These are phyloP conservation scores for Ormyrus rosae DNA, from an alignment of 2,888 invertebrate genomes.

Conservation along the genomic window DNA sequence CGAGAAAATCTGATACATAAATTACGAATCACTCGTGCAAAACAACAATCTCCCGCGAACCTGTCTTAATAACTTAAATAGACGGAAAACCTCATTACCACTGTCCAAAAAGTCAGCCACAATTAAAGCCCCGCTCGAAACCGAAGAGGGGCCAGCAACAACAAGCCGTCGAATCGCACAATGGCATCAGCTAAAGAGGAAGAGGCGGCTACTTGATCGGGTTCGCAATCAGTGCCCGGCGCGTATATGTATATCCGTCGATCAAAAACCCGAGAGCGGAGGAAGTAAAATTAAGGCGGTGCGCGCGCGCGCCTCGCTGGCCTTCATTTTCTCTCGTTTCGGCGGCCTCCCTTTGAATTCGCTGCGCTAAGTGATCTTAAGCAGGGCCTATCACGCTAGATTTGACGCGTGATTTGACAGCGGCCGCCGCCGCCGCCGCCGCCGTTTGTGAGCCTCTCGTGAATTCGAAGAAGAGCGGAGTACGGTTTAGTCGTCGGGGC, in stretches of 20 bases:
- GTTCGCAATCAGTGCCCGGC: no score
- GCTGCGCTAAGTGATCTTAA: constrained; percentile 36
- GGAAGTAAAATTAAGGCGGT: constrained; percentile 43
- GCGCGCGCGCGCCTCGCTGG: not conserved
- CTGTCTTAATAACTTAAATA: not conserved
- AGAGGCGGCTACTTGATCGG: not conserved
- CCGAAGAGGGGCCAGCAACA: not conserved
- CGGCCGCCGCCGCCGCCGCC: not conserved
- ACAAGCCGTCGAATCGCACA: constrained; percentile 4
- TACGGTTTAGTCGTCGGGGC: not conserved
- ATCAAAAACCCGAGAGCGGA: not conserved
- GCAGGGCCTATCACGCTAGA: constrained; percentile 9
- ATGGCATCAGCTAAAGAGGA: constrained; percentile 17
- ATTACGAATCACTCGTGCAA: no score
- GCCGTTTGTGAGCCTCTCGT: no score
- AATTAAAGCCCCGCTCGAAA: not conserved
- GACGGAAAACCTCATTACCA: no score
- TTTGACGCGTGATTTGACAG: constrained; percentile 52
- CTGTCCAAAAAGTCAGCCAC: no score
- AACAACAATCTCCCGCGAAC: not conserved
- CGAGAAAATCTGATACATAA: no score
- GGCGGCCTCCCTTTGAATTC: constrained; percentile 28
- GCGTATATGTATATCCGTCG: not conserved
- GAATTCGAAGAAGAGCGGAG: no score
- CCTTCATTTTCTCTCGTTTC: constrained; percentile 1